Evolutionary conservation across 2,113 vertebrate species (phyloP), one percentile per base, ranked within the genome.

Genomic region (Pavo muticus): DNA sequence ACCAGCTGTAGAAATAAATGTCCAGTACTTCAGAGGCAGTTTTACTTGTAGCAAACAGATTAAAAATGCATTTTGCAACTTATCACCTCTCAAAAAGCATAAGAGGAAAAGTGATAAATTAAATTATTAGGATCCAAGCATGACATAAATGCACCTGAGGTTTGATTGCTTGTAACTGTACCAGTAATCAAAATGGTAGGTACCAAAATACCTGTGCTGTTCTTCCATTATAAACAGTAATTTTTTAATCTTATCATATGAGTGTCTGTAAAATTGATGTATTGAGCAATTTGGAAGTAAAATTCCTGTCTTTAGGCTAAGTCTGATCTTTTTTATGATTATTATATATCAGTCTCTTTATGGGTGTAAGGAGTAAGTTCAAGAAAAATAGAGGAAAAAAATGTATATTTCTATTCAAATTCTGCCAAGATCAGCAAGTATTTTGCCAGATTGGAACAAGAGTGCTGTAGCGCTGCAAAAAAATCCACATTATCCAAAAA

Each of bases 1-100:
- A 65, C 8, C 39, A 86, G 79, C 52, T 65, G 35, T 60, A 73
- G 84, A 95, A 96, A 95, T 86, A 95, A 93, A 95, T 90, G 91
- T 50, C 90, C 79, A 7, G 69, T 88, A 64, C 47, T 93, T 94
- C 69, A 71, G 65, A 88, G 76, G 68, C 39, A 40, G 50, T 87
- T 97, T 88, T 65, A 95, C 79, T 91, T 84, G 65, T 80, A 90
- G 72, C 8, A 78, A 90, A 84, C 90, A 59, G 14, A 91, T 91
- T 74, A 94, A 93, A 81, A 86, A 93, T 80, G 56, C 35, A 83
- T 94, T 95, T 86, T 85, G 9, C 25, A 65, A 40, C 81, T 92
- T 89, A 90, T 86, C 68, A 50, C 44, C 39, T 50, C 50, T 86
- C 64, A 88, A 59, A 84, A 95, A 50, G 39, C 15, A 64, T 29